These are phyloP conservation scores for Poecilia latipinna DNA, from an alignment of 2,113 vertebrate genomes.

Conservation along the genomic window DNA sequence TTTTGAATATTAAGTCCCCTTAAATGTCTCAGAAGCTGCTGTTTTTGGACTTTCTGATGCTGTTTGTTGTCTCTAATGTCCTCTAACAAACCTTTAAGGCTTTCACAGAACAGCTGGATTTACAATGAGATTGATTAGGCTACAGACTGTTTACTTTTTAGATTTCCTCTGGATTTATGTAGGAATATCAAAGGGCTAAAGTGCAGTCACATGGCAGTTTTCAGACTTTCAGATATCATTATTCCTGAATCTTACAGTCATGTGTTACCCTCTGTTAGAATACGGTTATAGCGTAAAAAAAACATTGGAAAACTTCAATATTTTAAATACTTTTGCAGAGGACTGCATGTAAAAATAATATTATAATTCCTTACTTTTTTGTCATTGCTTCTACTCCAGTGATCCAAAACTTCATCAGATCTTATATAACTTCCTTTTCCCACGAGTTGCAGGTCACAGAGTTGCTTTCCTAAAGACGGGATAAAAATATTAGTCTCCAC, in stretches of 20 bases:
- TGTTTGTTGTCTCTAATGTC: neutral
- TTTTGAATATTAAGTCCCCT: too few relatives aligned
- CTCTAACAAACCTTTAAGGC: neutral
- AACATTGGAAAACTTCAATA: neutral
- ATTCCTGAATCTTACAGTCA: neutral
- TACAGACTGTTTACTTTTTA: neutral
- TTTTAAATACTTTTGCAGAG: neutral
- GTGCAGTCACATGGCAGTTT: too few relatives aligned
- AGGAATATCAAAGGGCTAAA: too few relatives aligned
- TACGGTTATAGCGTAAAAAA: too few relatives aligned
- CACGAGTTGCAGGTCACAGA: neutral
- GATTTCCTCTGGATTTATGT: neutral
- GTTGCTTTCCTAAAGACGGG: too few relatives aligned
- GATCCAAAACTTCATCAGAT: constrained; percentile 23
- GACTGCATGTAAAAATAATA: neutral
- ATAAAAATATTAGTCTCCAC: neutral
- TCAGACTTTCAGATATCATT: neutral
- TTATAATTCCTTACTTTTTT: neutral
- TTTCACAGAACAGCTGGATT: neutral
- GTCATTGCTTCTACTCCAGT: neutral
- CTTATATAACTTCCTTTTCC: constrained; percentile 54
- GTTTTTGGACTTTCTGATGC: neutral
- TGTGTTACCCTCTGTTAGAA: too few relatives aligned
- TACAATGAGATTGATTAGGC: neutral
- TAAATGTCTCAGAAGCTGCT: too few relatives aligned